phyloP scores from a whole-genome alignment of 1,140 invertebrate genomes.

The Hydropsyche tenuis region DNA sequence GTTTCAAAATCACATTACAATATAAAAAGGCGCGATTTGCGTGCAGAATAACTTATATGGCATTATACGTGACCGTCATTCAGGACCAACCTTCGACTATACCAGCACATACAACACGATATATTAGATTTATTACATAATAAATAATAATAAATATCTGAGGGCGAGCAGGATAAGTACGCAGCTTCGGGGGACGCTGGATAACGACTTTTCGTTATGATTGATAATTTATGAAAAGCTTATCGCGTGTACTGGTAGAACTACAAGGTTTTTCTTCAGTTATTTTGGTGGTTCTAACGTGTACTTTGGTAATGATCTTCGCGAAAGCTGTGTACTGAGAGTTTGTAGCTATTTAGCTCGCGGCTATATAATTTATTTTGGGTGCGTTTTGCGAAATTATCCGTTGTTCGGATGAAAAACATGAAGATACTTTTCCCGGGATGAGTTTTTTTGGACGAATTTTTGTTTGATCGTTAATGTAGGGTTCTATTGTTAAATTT shows the following conservation, averaged over 20 bases:
- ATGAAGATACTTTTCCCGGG: too few species aligned
- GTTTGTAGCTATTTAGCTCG: background rate
- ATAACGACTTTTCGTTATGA: background rate
- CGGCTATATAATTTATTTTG: slow-evolving; percentile 19
- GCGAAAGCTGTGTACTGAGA: background rate
- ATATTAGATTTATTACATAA: slow-evolving; percentile 8
- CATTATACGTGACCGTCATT: slow-evolving; percentile 28
- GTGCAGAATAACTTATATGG: slow-evolving; percentile 36
- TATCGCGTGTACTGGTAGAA: too few species aligned
- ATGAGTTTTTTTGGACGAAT: too few species aligned
- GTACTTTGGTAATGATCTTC: background rate
- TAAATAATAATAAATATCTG: too few species aligned
- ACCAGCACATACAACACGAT: background rate
- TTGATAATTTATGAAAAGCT: too few species aligned
- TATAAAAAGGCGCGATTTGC: slow-evolving; percentile 36
- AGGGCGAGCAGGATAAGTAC: too few species aligned
- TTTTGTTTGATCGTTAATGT: too few species aligned
- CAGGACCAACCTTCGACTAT: background rate
- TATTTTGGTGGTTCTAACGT: too few species aligned
- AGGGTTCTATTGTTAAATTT: too few species aligned
- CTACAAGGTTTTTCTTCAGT: background rate
- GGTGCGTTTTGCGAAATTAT: background rate
- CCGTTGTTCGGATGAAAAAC: background rate
- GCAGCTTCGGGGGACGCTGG: too few species aligned
- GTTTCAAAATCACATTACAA: slow-evolving; percentile 28